phyloP scores from a whole-genome alignment of 2,113 vertebrate species.

The Turdus rufiventris region DNA sequence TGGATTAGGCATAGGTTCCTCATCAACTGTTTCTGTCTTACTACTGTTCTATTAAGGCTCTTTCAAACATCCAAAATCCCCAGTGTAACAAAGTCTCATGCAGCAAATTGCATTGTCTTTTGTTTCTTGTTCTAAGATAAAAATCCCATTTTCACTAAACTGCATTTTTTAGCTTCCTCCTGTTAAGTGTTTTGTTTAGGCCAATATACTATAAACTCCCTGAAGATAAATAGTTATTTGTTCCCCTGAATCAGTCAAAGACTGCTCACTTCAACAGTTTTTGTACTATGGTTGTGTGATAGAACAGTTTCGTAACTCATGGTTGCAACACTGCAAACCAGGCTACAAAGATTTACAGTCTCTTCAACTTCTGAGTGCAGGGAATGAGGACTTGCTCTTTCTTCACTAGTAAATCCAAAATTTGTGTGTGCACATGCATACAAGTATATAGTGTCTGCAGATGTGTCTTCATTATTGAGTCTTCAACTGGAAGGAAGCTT shows the following conservation, averaged over 20 bases:
- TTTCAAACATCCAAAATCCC: background rate
- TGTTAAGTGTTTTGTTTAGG: background rate
- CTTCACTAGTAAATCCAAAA: background rate
- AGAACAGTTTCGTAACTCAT: background rate
- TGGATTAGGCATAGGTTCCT: background rate
- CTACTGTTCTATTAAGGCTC: background rate
- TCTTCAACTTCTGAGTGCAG: background rate
- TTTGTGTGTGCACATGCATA: background rate
- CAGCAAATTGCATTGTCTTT: background rate
- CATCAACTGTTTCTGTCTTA: background rate
- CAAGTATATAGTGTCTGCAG: background rate
- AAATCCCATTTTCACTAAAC: background rate
- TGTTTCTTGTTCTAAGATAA: background rate
- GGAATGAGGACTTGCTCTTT: background rate
- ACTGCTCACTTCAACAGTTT: background rate
- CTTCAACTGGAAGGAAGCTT: background rate
- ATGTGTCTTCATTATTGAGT: background rate
- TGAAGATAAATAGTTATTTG: background rate
- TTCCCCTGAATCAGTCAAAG: background rate
- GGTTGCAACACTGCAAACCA: background rate
- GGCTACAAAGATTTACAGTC: background rate
- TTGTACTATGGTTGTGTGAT: background rate
- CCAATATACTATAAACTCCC: background rate
- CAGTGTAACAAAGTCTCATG: background rate
- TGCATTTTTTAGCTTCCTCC: background rate